A percentile compares a stretch with the other conserved stretches of the same genome.
Evolutionary conservation across 2,797 vertebrate species (phyloP).

Genomic region (Pseudochirops corinnae): DNA sequence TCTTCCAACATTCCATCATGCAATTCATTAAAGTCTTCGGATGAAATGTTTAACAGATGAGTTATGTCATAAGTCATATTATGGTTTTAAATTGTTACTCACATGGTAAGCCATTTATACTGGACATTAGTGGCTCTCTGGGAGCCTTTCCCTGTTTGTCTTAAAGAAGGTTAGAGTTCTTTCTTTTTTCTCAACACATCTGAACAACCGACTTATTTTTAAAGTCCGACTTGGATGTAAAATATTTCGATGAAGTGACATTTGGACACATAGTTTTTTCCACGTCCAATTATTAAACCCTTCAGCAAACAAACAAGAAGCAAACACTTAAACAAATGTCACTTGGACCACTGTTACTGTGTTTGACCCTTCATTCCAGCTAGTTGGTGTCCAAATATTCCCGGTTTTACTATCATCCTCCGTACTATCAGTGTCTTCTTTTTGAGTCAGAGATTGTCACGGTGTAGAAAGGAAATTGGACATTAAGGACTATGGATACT

Average conservation of each 20-base stretch:
- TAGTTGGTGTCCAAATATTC: slow-evolving; percentile 66
- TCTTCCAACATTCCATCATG: slow-evolving; percentile 76
- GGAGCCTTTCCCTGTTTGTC: slow-evolving; percentile 53
- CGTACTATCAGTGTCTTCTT: not conserved
- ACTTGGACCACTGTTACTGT: slow-evolving; percentile 67
- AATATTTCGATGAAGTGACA: slow-evolving; percentile 48
- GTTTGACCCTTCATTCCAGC: slow-evolving; percentile 58
- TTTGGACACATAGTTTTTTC: slow-evolving; percentile 67
- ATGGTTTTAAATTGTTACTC: slow-evolving; percentile 69
- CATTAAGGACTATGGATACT: not conserved
- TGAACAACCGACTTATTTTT: slow-evolving; percentile 44
- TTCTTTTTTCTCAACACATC: slow-evolving; percentile 51
- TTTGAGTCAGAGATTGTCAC: not conserved
- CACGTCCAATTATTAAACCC: slow-evolving; percentile 62
- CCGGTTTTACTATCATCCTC: slow-evolving; percentile 50
- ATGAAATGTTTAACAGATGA: slow-evolving; percentile 82
- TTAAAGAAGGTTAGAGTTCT: slow-evolving; percentile 51
- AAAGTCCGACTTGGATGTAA: slow-evolving; percentile 33
- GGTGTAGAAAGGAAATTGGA: slow-evolving; percentile 15
- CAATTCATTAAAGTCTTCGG: slow-evolving; percentile 78
- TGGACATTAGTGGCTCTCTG: slow-evolving; percentile 43
- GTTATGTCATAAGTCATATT: slow-evolving; percentile 75
- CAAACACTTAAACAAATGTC: slow-evolving; percentile 76
- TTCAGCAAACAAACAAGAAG: slow-evolving; percentile 76
- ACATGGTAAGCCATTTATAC: slow-evolving; percentile 77